Base-by-base conservation (phyloP, 2,797 vertebrate genomes). In the Sebastes itinus region DNA sequence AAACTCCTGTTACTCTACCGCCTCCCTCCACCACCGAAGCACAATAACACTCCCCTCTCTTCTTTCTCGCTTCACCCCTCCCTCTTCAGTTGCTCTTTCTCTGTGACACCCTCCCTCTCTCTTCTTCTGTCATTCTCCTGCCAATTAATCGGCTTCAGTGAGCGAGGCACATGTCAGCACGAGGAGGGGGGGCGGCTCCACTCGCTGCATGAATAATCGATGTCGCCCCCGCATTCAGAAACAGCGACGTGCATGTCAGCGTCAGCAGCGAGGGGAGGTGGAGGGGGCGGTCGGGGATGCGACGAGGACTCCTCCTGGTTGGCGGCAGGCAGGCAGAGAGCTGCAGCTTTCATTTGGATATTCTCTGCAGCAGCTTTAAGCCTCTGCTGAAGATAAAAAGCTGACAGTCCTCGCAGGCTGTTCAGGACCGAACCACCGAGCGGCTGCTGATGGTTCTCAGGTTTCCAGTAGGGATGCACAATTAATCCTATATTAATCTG, bases 161-260 rank as follows among this genome's bases (percentile, higher is more conserved):
- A 90, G 95, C 86, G 92, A 64, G 89, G 91, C 91, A 88, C 90
- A 91, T 91, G 33, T 92, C 94, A 94, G 91, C 94, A 74, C 77
- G 38, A 49, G 71, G 38, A 22, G 63, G 75, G 72, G 63, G 81
- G 79, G 85, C 5, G 12, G 79, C 59, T 78, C 73, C 80, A 77
- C 92, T 88, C 92, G 85, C 94, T 87, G 92, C 95, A 96, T 95
- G 94, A 96, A 97, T 96, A 97, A 97, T 98, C 96, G 88, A 98
- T 97, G 94, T 82, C 52, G 82, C 82, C 90, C 93, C 94, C 87
- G 88, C 91, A 94, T 88, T 93, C 94, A 76, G 83, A 90, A 87
- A 90, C 76, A 80, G 84, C 75, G 77, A 64, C 87, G 58, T 58
- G 70, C 92, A 83, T 90, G 91, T 92, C 90, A 91, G 77, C 22